phyloP scores from a whole-genome alignment of 2,113 vertebrate species.

The Protobothrops mucrosquamatus region DNA sequence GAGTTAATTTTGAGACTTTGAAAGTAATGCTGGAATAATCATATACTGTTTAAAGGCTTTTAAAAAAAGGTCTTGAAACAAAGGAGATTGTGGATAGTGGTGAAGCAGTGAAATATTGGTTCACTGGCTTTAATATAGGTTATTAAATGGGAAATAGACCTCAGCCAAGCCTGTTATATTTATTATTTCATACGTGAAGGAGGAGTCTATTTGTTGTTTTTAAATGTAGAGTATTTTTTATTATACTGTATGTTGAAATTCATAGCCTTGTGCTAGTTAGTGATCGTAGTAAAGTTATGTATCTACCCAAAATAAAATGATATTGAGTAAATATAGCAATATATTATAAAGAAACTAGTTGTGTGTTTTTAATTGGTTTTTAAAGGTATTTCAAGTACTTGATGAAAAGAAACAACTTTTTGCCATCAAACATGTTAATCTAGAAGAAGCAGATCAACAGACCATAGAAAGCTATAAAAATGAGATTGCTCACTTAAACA shows the following conservation, averaged over 20 bases:
- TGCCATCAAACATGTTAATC: constrained; percentile 92
- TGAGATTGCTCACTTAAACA: constrained; percentile 93
- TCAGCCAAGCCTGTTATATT: background rate
- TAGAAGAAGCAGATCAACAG: constrained; percentile 89
- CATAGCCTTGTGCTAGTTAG: background rate
- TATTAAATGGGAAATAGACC: background rate
- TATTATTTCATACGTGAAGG: background rate
- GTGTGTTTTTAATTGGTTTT: background rate
- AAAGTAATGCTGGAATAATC: background rate
- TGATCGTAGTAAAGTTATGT: background rate
- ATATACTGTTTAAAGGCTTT: background rate
- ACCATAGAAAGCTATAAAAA: constrained; percentile 93
- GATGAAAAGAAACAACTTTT: constrained; percentile 89
- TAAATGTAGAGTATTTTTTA: background rate
- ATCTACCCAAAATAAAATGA: background rate
- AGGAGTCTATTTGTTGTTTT: background rate
- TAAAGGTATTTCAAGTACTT: constrained; percentile 93
- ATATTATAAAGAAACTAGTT: background rate
- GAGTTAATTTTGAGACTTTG: background rate
- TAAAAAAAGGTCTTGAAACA: background rate
- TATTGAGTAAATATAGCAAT: background rate
- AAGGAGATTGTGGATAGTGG: background rate
- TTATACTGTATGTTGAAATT: background rate
- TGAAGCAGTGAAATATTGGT: background rate
- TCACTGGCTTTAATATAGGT: background rate